phyloP scores from a whole-genome alignment of 2,888 invertebrate genomes.

The Hedya salicella region DNA sequence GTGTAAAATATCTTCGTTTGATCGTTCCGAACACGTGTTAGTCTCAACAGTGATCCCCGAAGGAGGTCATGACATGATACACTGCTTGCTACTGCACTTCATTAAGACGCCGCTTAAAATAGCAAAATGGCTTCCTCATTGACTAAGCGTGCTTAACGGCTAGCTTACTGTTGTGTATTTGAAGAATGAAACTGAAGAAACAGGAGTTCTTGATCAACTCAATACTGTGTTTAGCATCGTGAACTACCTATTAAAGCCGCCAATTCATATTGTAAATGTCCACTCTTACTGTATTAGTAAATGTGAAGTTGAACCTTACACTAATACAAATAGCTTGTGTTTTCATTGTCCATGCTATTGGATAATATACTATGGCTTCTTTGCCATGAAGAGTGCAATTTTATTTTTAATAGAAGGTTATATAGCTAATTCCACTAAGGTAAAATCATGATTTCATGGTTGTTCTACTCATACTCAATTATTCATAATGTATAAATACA shows the following conservation, averaged over 20 bases:
- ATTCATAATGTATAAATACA: too few species aligned
- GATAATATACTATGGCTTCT: too few species aligned
- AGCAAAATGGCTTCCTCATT: constrained; percentile 39
- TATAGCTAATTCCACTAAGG: too few species aligned
- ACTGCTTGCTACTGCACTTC: constrained; percentile 66
- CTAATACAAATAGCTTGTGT: not conserved
- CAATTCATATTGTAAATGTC: not conserved
- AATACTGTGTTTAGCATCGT: too few species aligned
- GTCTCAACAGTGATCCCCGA: constrained; percentile 70
- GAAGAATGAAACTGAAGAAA: not conserved
- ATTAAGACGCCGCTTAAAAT: constrained; percentile 53
- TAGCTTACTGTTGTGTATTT: constrained; percentile 17
- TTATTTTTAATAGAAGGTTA: too few species aligned
- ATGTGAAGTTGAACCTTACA: not conserved
- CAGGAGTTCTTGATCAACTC: not conserved
- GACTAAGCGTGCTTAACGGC: constrained; percentile 9
- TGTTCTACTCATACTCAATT: too few species aligned
- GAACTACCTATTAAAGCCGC: too few species aligned
- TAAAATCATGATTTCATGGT: too few species aligned
- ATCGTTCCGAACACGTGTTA: constrained; percentile 79
- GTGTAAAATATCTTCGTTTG: constrained; percentile 79
- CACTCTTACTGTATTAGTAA: not conserved
- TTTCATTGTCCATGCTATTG: too few species aligned
- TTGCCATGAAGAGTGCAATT: too few species aligned
- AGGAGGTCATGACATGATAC: constrained; percentile 66